These are phyloP conservation scores for Astropecten irregularis DNA, from an alignment of 53 echinoderm and acorn worm species.

Conservation along the genomic window DNA sequence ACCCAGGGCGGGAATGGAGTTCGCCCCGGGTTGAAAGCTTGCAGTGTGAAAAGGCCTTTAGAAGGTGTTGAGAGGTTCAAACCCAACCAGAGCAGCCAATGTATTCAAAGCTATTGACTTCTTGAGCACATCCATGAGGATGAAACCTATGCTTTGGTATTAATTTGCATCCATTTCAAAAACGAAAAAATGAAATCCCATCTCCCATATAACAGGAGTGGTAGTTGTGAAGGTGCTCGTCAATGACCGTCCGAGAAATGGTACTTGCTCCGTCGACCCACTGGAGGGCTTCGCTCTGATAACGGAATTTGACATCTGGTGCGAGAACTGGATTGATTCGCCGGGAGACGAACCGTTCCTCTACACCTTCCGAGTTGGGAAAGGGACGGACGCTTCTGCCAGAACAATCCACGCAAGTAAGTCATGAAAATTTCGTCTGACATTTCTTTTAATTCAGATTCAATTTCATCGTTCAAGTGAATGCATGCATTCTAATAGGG, in stretches of 20 bases:
- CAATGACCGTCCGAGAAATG: conserved; percentile 42
- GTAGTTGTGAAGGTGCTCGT: background rate
- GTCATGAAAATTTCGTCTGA: background rate
- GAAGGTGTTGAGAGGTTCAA: too few species aligned
- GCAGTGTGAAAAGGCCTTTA: too few species aligned
- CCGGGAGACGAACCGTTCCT: conserved; percentile 18
- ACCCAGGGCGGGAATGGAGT: too few species aligned
- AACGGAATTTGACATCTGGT: conserved; percentile 47
- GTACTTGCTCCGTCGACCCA: conserved; percentile 24
- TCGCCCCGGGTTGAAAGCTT: too few species aligned
- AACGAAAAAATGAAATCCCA: too few species aligned
- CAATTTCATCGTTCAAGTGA: background rate
- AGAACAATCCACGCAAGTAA: conserved; percentile 27
- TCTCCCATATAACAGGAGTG: too few species aligned
- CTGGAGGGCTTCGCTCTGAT: conserved; percentile 29
- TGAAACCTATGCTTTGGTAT: too few species aligned
- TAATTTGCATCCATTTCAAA: too few species aligned
- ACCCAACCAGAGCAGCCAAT: too few species aligned
- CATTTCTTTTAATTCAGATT: background rate
- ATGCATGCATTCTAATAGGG: too few species aligned
- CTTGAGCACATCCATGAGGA: too few species aligned
- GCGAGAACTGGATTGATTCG: conserved; percentile 38
- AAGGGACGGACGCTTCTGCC: background rate
- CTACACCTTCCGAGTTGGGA: conserved; percentile 30
- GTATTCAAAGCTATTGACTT: too few species aligned